Conservation (phyloP, 2,888 invertebrate species). For the Oxyscelio sp. region DNA sequence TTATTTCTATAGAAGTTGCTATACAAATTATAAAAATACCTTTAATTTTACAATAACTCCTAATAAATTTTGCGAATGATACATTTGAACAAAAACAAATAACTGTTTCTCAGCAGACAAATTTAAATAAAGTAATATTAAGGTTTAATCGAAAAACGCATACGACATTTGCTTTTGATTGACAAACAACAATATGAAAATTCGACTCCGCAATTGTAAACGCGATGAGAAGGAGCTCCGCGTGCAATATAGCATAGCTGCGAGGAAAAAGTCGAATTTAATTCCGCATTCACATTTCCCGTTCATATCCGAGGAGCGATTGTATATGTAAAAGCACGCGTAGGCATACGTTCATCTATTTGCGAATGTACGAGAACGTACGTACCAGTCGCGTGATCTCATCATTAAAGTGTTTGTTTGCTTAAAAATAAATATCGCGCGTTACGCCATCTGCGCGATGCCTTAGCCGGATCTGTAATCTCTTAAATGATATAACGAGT, state of each 20-base stretch:
- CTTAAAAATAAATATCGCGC: constrained; percentile 84
- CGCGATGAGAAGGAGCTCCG: constrained; percentile 11
- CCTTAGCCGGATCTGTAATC: constrained; percentile 54
- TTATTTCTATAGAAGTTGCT: too few relatives aligned
- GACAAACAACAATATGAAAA: constrained; percentile 51
- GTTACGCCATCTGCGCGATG: constrained; percentile 77
- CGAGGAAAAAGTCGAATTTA: constrained; percentile 48
- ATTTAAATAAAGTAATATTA: background rate
- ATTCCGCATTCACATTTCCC: constrained; percentile 49
- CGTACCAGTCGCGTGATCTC: constrained; percentile 81
- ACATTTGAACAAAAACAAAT: too few relatives aligned
- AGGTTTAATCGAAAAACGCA: constrained; percentile 35
- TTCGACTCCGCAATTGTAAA: constrained; percentile 30
- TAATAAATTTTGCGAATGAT: too few relatives aligned
- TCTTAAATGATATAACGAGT: constrained; percentile 55
- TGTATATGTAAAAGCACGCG: constrained; percentile 53
- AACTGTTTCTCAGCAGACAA: too few relatives aligned
- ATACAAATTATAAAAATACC: too few relatives aligned
- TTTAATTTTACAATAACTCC: too few relatives aligned
- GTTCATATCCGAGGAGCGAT: constrained; percentile 55
- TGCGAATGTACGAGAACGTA: constrained; percentile 62
- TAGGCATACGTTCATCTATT: constrained; percentile 62
- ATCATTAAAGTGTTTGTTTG: constrained; percentile 86
- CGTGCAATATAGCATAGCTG: constrained; percentile 41
- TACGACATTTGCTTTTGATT: constrained; percentile 34